A percentile compares a stretch with the other conserved stretches of the same genome.
Conservation (phyloP, 2,888 invertebrate species). For the Drosophila paucipuncta region DNA sequence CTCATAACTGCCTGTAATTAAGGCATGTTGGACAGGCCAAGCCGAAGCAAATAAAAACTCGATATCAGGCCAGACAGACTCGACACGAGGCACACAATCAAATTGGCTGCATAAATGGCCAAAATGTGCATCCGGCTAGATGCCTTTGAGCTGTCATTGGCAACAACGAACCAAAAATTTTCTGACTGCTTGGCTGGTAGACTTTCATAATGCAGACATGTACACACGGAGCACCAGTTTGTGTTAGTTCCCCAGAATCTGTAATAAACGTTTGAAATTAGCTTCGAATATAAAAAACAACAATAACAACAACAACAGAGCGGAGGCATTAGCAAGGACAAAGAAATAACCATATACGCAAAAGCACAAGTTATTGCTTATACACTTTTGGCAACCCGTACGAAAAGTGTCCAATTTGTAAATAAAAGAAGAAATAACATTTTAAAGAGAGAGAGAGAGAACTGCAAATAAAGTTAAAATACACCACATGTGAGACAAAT, state of each 20-base stretch:
- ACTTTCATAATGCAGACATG: conserved; percentile 30
- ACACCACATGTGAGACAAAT: conserved; percentile 64
- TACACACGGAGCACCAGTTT: conserved; percentile 7
- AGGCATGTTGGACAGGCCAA: conserved; percentile 68
- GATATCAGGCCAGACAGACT: conserved; percentile 55
- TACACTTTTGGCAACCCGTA: neutral
- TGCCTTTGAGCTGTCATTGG: conserved; percentile 76
- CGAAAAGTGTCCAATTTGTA: conserved; percentile 27
- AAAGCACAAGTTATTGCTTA: conserved; percentile 8
- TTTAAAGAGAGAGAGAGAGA: conserved; percentile 1
- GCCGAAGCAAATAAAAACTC: conserved; percentile 65
- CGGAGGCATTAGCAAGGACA: neutral
- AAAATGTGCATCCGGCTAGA: conserved; percentile 50
- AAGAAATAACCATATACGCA: neutral
- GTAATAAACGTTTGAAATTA: conserved; percentile 28
- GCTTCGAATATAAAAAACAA: conserved; percentile 2
- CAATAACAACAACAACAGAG: neutral
- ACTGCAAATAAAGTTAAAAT: conserved; percentile 48
- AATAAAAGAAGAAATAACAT: conserved; percentile 24
- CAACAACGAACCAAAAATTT: conserved; percentile 63
- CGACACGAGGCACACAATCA: conserved; percentile 22
- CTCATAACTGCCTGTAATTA: conserved; percentile 80
- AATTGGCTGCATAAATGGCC: conserved; percentile 50
- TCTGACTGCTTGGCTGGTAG: conserved; percentile 40
- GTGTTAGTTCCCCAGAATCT: conserved; percentile 16